Conservation (phyloP, 2,888 invertebrate species). For the Saturnia pavonia region DNA sequence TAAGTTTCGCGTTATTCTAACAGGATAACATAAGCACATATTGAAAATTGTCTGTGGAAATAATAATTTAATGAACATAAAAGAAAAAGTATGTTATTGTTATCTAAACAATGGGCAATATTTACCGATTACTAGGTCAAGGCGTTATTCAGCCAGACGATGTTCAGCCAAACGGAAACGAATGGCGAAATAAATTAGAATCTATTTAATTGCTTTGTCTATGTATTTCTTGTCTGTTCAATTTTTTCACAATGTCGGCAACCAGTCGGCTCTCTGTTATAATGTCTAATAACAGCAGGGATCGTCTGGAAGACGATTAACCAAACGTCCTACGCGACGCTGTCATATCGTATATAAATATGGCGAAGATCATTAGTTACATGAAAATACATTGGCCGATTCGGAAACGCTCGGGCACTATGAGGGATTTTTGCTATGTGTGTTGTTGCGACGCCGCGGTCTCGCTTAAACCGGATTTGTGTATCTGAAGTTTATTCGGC, state of each 20-base stretch:
- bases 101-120: slow-evolving; percentile 6
- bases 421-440: too few species aligned
- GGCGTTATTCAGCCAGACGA: slow-evolving; percentile 36
- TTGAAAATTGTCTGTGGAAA: not conserved
- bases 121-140: slow-evolving; percentile 44
- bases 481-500: too few species aligned
- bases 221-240: not conserved
- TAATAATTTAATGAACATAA: not conserved
- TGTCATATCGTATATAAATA: too few species aligned
- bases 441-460: too few species aligned
- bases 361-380: too few species aligned
- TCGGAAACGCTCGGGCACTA: too few species aligned
- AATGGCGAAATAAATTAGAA: slow-evolving; percentile 22
- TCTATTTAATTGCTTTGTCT: slow-evolving; percentile 10
- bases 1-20: not conserved
- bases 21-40: not conserved
- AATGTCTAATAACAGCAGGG: not conserved
- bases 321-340: not conserved
- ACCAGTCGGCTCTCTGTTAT: not conserved
- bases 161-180: slow-evolving; percentile 52
- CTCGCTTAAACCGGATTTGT: too few species aligned
- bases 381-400: too few species aligned
- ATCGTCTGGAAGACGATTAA: not conserved
- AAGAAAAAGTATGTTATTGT: not conserved
- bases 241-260: not conserved